Percentiles rank a stretch among this genome's conserved stretches.
phyloP scores from a whole-genome alignment of 2,113 vertebrate species.

The Cairina moschata region DNA sequence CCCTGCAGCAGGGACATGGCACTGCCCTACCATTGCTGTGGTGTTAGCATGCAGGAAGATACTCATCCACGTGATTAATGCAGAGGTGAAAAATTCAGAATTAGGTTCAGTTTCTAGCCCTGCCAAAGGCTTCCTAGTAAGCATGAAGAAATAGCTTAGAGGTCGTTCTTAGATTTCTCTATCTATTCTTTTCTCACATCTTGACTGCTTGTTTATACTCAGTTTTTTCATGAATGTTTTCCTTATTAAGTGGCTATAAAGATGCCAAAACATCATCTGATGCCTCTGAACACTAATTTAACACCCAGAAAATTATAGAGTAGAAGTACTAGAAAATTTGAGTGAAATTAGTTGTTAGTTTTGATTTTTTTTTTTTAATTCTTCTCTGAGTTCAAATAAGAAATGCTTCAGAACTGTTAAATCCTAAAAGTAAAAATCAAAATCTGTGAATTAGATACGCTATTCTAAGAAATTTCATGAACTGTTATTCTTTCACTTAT shows the following conservation, averaged over 20 bases:
- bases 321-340: neutral
- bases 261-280: slow-evolving; percentile 17
- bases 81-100: neutral
- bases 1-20: fast-evolving
- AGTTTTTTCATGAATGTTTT: neutral
- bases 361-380: neutral
- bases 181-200: neutral
- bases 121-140: neutral
- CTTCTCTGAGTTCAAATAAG: neutral
- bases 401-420: neutral
- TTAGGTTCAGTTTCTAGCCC: neutral
- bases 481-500: neutral
- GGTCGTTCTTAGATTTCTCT: neutral
- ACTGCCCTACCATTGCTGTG: neutral
- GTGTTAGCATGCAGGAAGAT: neutral
- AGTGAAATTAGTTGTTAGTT: neutral
- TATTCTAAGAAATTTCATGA: neutral
- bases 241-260: slow-evolving; percentile 1
- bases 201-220: neutral
- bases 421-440: neutral
- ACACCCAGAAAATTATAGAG: neutral
- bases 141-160: neutral
- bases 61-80: neutral
- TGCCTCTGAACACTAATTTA: slow-evolving; percentile 21
- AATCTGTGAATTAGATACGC: neutral